Percentiles rank a stretch among this genome's conserved stretches.
phyloP scores from a whole-genome alignment of 2,797 vertebrate species.

The Myotis myotis region DNA sequence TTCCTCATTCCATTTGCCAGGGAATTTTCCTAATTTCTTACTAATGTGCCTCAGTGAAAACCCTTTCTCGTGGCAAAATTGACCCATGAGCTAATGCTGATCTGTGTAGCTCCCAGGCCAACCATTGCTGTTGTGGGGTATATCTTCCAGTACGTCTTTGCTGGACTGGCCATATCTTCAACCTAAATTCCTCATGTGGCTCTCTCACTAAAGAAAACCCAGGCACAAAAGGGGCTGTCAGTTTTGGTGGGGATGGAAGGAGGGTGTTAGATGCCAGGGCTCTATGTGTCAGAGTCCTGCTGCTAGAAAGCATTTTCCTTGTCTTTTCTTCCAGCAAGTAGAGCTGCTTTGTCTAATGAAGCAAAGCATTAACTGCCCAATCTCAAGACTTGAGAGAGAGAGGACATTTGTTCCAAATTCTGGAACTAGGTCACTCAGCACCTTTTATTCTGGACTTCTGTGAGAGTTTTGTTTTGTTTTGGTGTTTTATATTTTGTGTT shows the following conservation, averaged over 20 bases:
- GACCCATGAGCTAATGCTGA: neutral
- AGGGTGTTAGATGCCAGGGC: neutral
- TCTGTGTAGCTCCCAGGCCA: neutral
- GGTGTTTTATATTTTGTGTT: conserved; percentile 10
- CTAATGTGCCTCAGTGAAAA: neutral
- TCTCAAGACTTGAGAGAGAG: neutral
- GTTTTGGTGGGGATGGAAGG: neutral
- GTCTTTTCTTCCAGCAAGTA: neutral
- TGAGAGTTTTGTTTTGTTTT: conserved; percentile 44
- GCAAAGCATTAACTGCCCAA: neutral
- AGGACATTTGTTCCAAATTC: neutral
- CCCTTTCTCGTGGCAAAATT: neutral
- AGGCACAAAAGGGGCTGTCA: neutral
- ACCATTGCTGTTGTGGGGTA: neutral
- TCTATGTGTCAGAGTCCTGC: neutral
- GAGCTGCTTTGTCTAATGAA: neutral
- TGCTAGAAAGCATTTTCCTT: neutral
- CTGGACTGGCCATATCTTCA: neutral
- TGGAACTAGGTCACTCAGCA: neutral
- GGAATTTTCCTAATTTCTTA: neutral
- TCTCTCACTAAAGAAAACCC: neutral
- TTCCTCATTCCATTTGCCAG: neutral
- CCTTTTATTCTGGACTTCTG: neutral
- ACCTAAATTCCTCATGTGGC: too few relatives aligned
- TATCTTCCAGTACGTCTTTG: neutral